Evolutionary conservation across 1,140 invertebrate species (phyloP).

Genomic region (Anastrepha ludens): DNA sequence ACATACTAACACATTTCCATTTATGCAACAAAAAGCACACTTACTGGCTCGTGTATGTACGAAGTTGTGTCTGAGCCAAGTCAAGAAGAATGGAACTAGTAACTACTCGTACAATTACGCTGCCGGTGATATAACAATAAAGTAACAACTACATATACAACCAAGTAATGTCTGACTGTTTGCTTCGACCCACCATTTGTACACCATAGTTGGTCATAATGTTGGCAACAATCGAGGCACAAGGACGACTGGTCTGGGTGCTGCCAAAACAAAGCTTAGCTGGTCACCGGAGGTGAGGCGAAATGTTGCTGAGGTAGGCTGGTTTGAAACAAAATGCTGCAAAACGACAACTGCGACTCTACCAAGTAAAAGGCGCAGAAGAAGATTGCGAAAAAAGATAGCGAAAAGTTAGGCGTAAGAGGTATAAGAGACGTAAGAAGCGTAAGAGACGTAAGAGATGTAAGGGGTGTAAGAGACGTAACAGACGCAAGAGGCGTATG

Average conservation of each 20-base stretch:
- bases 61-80: neutral
- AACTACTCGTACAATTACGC: neutral
- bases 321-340: neutral
- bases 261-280: constrained; percentile 1
- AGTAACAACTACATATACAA: neutral
- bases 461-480: too few relatives aligned
- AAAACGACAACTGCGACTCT: neutral
- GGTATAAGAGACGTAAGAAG: too few relatives aligned
- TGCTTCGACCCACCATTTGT: too few relatives aligned
- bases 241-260: constrained; percentile 1
- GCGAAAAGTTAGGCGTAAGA: too few relatives aligned
- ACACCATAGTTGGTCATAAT: neutral
- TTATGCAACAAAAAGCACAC: neutral
- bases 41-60: neutral
- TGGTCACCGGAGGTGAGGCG: neutral
- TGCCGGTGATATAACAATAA: constrained; percentile 7
- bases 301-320: neutral
- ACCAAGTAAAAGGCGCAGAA: neutral
- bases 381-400: too few relatives aligned
- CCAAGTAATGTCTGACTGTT: neutral
- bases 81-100: neutral
- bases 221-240: neutral
- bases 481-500: too few relatives aligned
- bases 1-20: neutral
- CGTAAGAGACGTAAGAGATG: too few relatives aligned